Base-by-base conservation (phyloP, 2,888 invertebrate genomes). In the Stenolophus ochropezus region DNA sequence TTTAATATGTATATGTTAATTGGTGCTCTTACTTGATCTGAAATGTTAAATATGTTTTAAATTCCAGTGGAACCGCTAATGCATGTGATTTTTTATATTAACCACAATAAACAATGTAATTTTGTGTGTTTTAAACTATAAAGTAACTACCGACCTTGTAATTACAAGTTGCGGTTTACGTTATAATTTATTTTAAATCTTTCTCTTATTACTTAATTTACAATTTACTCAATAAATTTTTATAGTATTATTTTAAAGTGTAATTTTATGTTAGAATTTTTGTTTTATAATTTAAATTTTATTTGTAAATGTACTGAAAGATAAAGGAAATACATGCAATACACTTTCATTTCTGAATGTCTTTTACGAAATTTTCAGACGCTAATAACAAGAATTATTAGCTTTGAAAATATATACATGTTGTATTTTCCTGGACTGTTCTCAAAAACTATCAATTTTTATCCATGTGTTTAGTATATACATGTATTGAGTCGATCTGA, bases 1-100 rank as follows among this genome's bases (percentile, higher is more conserved):
- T 71, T 71, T 65, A 65, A 23, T 73, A 73, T 73, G 49, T 73
- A 73, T 73, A 73, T 73, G 49, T 73, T 47, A 23, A 69, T 27
- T 69, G 65, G 42, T 58, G 58, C 42, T 76, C 56, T 25, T 18
- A 18, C 33, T 23, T 76, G 21, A 42, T 42, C 76, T 58, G 42
- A 49, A 20, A 58, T 58, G 58, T 76, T 69, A 61, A 25, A 61
- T 18, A 61, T 11, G 27, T 23, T 61, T 61, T 27, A 21, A 20
- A 23, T 61, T 61, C 61, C 25, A 61, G 56, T 56, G 56, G 56
- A 56, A 56, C 18, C 25, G 65, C 18, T 69, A 58, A 69, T 69
- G 65, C 65, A 69, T 69, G 65, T 69, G 65, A 69, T 69, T 69
- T 69, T 18, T 33, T 33, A 69, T 69, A 69, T 27, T 69, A 69